A percentile compares a stretch with the other conserved stretches of the same genome.
phyloP scores from a whole-genome alignment of 2,888 invertebrate species.

The Rugalucina vietnamica region DNA sequence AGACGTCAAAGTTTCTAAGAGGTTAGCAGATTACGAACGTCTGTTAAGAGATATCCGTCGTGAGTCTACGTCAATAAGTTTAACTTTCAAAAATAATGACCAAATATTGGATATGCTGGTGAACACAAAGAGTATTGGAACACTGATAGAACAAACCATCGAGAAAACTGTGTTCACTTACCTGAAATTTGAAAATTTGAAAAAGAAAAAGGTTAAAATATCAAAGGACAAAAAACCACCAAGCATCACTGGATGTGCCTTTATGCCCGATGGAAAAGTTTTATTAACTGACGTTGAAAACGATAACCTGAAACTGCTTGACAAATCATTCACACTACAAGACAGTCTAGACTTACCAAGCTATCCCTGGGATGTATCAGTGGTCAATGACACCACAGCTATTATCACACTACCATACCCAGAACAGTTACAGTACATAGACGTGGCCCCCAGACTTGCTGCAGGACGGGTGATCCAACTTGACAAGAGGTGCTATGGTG shows the following conservation, averaged over 20 bases:
- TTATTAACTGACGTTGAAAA: neutral
- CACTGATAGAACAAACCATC: neutral
- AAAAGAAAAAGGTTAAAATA: neutral
- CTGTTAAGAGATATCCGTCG: neutral
- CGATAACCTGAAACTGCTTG: neutral
- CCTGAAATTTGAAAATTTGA: neutral
- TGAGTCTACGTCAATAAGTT: neutral
- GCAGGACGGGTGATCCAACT: neutral
- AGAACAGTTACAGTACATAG: neutral
- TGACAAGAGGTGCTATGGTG: neutral
- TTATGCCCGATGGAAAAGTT: neutral
- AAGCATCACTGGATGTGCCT: neutral
- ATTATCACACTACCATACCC: neutral
- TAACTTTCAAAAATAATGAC: neutral
- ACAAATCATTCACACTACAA: neutral
- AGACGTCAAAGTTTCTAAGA: neutral
- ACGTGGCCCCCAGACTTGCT: neutral
- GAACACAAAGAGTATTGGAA: neutral
- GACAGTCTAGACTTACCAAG: neutral
- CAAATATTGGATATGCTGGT: neutral
- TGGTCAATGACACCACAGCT: neutral
- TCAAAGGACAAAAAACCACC: neutral
- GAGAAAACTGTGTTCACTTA: neutral
- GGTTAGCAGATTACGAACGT: neutral
- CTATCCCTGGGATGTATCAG: conserved; percentile 6